Conservation (phyloP, 23 tunicate genomes). For the Halocynthia roretzi region DNA sequence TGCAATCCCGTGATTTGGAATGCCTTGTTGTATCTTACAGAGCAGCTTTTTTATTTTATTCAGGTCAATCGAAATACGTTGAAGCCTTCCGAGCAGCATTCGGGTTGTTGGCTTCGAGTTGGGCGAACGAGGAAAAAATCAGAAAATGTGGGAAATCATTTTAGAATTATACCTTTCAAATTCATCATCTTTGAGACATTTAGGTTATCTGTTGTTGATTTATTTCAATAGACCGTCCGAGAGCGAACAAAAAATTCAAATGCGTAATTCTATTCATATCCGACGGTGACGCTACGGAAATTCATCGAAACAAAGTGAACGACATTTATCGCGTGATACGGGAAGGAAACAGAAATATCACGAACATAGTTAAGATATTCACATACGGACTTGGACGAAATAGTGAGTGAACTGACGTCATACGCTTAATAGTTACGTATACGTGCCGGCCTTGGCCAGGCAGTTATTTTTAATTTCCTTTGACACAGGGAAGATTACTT, state of each 20-base stretch:
- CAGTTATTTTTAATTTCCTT: too few species aligned
- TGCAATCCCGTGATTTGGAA: too few species aligned
- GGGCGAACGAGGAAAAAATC: not conserved
- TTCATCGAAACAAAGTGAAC: slow-evolving; percentile 9
- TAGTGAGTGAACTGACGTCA: not conserved
- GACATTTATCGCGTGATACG: not conserved
- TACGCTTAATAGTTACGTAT: too few species aligned
- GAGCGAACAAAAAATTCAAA: too few species aligned
- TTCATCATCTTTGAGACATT: too few species aligned
- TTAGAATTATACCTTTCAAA: not conserved
- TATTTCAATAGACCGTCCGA: too few species aligned
- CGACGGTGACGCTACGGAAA: slow-evolving; percentile 30
- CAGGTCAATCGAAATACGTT: slow-evolving; percentile 20
- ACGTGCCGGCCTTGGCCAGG: too few species aligned
- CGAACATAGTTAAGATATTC: slow-evolving; percentile 12
- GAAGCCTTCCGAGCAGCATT: slow-evolving; percentile 23
- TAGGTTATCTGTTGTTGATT: too few species aligned
- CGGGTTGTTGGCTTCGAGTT: not conserved
- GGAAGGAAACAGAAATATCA: slow-evolving; percentile 25
- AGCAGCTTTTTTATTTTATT: not conserved
- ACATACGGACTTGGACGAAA: slow-evolving; percentile 36
- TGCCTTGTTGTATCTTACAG: not conserved
- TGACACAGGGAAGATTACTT: too few species aligned
- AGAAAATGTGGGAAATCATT: not conserved
- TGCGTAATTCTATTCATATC: slow-evolving; percentile 23